Percentiles rank a stretch among this genome's conserved stretches.
Evolutionary conservation across 1,140 invertebrate species (phyloP).

Genomic region (Leptonema lineaticorne): DNA sequence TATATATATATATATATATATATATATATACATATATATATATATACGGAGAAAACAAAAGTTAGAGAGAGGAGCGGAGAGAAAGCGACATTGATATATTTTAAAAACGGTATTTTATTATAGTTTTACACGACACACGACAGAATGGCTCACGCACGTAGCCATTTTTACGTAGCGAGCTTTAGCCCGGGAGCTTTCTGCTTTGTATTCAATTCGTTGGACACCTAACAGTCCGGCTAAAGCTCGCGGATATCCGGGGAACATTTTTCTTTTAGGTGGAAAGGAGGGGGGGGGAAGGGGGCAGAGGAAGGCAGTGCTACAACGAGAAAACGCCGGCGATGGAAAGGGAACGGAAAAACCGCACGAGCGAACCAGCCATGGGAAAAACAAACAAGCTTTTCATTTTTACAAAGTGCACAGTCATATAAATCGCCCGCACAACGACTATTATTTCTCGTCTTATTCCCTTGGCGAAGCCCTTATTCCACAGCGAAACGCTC

Average conservation of each 20-base stretch:
- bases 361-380: no score
- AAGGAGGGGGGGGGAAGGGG: no score
- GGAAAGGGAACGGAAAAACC: no score
- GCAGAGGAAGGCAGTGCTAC: no score
- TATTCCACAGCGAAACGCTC: neutral
- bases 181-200: conserved; percentile 11
- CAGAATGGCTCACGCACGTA: no score
- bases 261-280: conserved; percentile 32
- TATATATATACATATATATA: neutral
- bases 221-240: conserved; percentile 27
- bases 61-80: neutral
- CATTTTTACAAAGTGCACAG: conserved; percentile 33
- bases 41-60: neutral
- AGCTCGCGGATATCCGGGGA: conserved; percentile 29
- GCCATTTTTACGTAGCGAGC: neutral
- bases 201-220: conserved; percentile 31
- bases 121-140: no score
- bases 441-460: conserved; percentile 13
- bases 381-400: conserved; percentile 33
- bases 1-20: neutral
- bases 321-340: no score
- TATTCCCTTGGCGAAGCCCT: neutral
- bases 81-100: neutral
- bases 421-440: conserved; percentile 23
- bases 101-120: no score